Evolutionary conservation across 92 coral and sea anemone species (phyloP), one percentile per base, ranked within the genome.

Genomic region (Palythoa heliodiscus): DNA sequence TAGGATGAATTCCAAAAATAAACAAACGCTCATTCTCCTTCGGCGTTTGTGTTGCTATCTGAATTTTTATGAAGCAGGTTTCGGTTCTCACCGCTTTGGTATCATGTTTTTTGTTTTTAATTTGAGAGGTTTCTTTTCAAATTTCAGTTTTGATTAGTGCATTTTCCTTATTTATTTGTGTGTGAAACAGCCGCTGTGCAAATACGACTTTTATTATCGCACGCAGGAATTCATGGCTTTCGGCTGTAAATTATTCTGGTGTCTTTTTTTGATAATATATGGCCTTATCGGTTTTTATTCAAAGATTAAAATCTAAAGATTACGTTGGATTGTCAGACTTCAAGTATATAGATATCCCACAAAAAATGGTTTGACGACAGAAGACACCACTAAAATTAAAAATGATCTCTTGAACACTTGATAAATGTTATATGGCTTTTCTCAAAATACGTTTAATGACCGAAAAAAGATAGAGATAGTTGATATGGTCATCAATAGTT

Each of bases 1-100:
- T 39, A 61, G 22, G 63, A 69, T 29, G 43, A 69, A 29, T 70
- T 64, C 23, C 37, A 52, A 79, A 66, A 43, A 80, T 80, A 80
- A 80, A 80, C 84, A 80, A 66, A 47, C 84, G 57, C 23, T 23
- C 37, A 64, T 64, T 66, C 74, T 80, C 84, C 52, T 79, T 63
- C 73, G 73, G 48, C 17, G 63, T 64, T 80, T 37, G 16, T 20
- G 61, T 23, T 55, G 47, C 58, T 78, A 43, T 39, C 38, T 38
- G 50, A 77, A 77, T 50, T 77, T 55, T 78, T 64, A 25, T 25
- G 73, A 25, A 69, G 40, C 80, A 61, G 60, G 80, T 23, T 75
- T 52, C 7, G 29, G 70, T 25, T 40, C 47, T 64, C 23, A 7
- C n/a, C 52, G 22, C 39, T 35, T 38, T 16, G 64, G 73, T 66